Base-by-base conservation (phyloP, 2,797 vertebrate genomes). In the Acomys russatus region DNA sequence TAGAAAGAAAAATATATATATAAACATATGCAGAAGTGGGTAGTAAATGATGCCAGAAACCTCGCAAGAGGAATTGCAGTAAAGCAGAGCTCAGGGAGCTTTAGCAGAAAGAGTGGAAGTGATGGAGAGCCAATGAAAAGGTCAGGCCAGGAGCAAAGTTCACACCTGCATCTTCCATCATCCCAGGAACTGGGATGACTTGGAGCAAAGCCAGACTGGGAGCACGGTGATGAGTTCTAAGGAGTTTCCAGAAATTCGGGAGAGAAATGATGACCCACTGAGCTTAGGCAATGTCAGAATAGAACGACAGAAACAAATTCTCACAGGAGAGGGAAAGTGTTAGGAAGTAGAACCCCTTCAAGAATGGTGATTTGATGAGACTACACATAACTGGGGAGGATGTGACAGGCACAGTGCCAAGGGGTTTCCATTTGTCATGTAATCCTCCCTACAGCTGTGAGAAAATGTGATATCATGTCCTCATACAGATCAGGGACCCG, bases 241-340 rank as follows among this genome's bases (percentile, higher is more conserved):
- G 68, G 63, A 77, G 71, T 54, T 90, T 92, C 61, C 44, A 79
- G 79, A 84, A 93, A 90, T 78, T 74, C 20, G 30, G 63, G 51
- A 59, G 80, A 70, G 74, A 93, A 51, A 90, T 20, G 23, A 79
- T 71, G 23, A 64, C 23, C 79, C 22, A 74, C 73, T 82, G 54
- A 66, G 78, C 64, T 61, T 51, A 94, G 73, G 33, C 35, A 88
- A 73, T 35, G 6, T 83, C 83, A 54, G 68, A 83, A 35, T 7
- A 6, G 33, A 63, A 3, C 25, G 54, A 90, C 44, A 87, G 64
- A 90, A 9, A 6, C 5, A 2, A 20, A 9, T 4, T 71, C 84
- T 91, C 38, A 23, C 38, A 35, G 70, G 64, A 92, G 64, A 15
- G 8, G 8, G 63, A 9, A 70, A 54, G 38, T 10, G 3, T 2